Percentiles rank a stretch among this genome's conserved stretches.
These are phyloP conservation scores for Drosophila mauritiana DNA, from an alignment of 1,140 invertebrate genomes.

Conservation along the genomic window DNA sequence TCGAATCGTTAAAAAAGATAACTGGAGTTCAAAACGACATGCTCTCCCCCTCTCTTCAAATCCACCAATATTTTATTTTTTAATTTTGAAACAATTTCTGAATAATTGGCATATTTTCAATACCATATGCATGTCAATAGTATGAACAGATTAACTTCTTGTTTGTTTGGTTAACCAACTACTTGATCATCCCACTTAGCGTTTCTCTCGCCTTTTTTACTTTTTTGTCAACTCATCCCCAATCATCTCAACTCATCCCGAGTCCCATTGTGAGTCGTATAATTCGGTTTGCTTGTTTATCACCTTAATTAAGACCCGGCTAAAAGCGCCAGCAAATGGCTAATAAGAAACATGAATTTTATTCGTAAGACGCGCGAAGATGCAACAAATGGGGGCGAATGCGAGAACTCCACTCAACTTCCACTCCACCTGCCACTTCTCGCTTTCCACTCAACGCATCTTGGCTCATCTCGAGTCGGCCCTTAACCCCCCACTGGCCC, in stretches of 20 bases:
- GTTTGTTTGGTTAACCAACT: not conserved
- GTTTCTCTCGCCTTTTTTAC: conserved; percentile 1
- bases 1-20: too few relatives aligned
- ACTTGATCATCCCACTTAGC: not conserved
- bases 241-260: not conserved
- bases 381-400: conserved; percentile 32
- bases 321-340: conserved; percentile 23
- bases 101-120: too few relatives aligned
- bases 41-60: too few relatives aligned
- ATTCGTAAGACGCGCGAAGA: conserved; percentile 9
- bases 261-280: conserved; percentile 14
- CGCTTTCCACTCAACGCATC: conserved; percentile 18
- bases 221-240: conserved; percentile 19
- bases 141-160: too few relatives aligned
- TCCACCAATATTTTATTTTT: too few relatives aligned
- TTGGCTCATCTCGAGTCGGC: conserved; percentile 16
- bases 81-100: too few relatives aligned
- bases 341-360: conserved; percentile 58
- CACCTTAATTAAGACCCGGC: conserved; percentile 53
- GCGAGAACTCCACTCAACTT: conserved; percentile 25
- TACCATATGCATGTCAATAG: too few relatives aligned
- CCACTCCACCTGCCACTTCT: conserved; percentile 12
- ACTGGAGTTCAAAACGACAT: too few relatives aligned
- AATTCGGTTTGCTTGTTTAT: conserved; percentile 59
- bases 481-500: not conserved